A percentile compares a stretch with the other conserved stretches of the same genome.
phyloP scores from a whole-genome alignment of 2,797 vertebrate species.

The Bradypus variegatus region DNA sequence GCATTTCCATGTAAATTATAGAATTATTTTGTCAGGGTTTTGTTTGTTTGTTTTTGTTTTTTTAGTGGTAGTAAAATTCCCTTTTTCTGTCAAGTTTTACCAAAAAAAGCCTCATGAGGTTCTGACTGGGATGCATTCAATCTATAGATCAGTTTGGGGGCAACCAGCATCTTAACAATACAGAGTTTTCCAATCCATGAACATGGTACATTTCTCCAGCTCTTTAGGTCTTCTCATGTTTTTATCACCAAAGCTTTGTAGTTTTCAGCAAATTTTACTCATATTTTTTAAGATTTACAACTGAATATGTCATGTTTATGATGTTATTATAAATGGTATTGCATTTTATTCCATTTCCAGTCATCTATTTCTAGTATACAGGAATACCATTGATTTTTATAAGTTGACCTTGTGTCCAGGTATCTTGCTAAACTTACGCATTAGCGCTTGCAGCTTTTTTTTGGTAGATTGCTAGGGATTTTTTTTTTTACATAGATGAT shows the following conservation, averaged over 20 bases:
- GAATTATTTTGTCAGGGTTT: too few species aligned
- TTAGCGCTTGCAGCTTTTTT: background rate
- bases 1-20: too few species aligned
- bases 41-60: too few species aligned
- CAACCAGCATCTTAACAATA: background rate
- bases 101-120: background rate
- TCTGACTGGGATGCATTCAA: background rate
- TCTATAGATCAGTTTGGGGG: too few species aligned
- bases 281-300: background rate
- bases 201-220: background rate
- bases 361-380: background rate
- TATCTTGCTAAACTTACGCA: too few species aligned
- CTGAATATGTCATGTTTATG: background rate
- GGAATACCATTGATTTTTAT: background rate
- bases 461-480: background rate
- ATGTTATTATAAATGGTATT: background rate
- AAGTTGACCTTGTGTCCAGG: background rate
- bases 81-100: too few species aligned
- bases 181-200: background rate
- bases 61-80: too few species aligned
- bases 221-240: background rate
- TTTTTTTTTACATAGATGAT: background rate
- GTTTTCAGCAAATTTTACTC: background rate
- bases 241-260: background rate
- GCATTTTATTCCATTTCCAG: background rate